Base-by-base conservation (phyloP, 2,888 invertebrate genomes). In the Cephus sareptanus region DNA sequence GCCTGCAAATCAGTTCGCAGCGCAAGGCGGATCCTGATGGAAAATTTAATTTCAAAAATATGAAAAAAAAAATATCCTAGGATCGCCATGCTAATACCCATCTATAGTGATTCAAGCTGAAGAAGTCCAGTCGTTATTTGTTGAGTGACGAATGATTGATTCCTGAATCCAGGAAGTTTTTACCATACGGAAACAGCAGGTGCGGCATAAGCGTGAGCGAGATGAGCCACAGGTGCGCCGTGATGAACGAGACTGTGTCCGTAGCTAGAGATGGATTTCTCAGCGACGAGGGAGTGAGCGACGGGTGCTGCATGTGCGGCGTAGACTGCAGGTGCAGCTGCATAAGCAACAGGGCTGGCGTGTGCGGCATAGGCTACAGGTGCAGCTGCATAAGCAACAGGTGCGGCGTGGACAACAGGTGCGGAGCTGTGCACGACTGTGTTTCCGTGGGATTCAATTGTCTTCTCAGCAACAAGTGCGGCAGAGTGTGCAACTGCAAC, bases 341-440 rank as follows among this genome's bases (percentile, higher is more conserved):
- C 78, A 30, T 77, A 69, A n/a, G 73, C 76, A 40, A 82, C 81
- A 69, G 85, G 80, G 34, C 84, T 83, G 76, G 76, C 76, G 13
- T 37, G 37, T n/a, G 77, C 75, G 69, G 81, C 76, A 34, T 78
- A 69, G 78, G 12, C 78, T 77, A 56, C 79, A 74, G 40, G 83
- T 77, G 74, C 83, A 83, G 85, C 85, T 85, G 84, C 77, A 84
- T 84, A 90, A 90, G 4, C 37, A 13, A 37, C 13, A 37, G 37
- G 37, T 37, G 37, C 37, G 4, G 37, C 4, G 88, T 76, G 70
- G 75, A 90, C 70, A 79, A 79, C 33, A 79, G 78, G 73, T 89
- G 85, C 79, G 91, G 90, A 3, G 90, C 92, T 90, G 37, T 92
- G 91, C 79, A 92, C 90, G 2, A 93, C 91, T 13, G 92, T 84